A percentile compares a stretch with the other conserved stretches of the same genome.
phyloP scores from a whole-genome alignment of 2,888 invertebrate genomes.

The Synergus gifuensis region DNA sequence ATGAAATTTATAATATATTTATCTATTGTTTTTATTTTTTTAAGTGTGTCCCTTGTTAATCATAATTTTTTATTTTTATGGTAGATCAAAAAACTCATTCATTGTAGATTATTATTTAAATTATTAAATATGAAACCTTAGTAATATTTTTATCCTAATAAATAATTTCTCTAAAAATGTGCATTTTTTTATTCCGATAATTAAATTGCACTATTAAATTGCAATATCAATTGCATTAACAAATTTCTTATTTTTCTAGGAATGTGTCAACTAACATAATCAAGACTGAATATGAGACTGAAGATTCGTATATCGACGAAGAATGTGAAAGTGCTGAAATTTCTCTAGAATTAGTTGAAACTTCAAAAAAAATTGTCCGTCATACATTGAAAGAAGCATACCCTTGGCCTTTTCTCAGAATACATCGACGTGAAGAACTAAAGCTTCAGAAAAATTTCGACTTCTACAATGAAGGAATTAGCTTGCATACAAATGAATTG shows the following conservation, averaged over 20 bases:
- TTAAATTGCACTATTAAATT: too few relatives aligned
- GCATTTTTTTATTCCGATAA: too few relatives aligned
- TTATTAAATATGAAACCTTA: too few relatives aligned
- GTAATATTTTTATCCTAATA: too few relatives aligned
- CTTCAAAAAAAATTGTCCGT: background rate
- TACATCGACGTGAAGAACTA: background rate
- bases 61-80: too few relatives aligned
- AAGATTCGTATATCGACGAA: slow-evolving; percentile 69
- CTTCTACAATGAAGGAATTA: background rate
- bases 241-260: slow-evolving; percentile 18
- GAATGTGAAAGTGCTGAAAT: background rate
- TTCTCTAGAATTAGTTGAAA: background rate
- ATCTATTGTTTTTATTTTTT: too few relatives aligned
- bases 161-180: too few relatives aligned
- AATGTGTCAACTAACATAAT: background rate
- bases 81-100: too few relatives aligned
- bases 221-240: background rate
- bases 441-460: background rate
- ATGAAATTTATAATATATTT: too few relatives aligned
- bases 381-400: background rate
- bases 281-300: background rate
- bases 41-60: too few relatives aligned
- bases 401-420: background rate
- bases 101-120: too few relatives aligned
- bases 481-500: background rate